Evolutionary conservation across 1,140 invertebrate species (phyloP).

Genomic region (Propsilocerus akamusi): DNA sequence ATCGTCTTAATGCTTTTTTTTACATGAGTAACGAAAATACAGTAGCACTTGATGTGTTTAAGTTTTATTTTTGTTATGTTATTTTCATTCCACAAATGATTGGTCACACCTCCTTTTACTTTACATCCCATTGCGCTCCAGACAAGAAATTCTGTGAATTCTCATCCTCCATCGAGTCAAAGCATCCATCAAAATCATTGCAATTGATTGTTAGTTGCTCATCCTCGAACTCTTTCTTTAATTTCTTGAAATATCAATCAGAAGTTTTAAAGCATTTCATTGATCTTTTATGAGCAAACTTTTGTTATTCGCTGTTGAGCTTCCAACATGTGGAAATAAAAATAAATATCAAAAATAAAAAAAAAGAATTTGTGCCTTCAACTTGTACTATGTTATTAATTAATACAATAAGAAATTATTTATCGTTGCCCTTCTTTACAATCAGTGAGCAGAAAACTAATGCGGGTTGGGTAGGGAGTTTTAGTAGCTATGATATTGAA

Average conservation of each 20-base stretch:
- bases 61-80: constrained; percentile 4
- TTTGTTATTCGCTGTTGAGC: not conserved
- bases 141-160: not conserved
- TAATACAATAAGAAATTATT: no score
- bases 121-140: not conserved
- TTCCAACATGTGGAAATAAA: no score
- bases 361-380: no score
- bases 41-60: constrained; percentile 4
- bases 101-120: not conserved
- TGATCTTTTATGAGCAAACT: not conserved
- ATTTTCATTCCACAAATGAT: no score
- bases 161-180: not conserved
- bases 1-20: no score
- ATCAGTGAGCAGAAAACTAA: no score
- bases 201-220: not conserved
- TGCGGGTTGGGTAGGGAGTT: no score
- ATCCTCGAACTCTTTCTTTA: not conserved
- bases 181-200: not conserved
- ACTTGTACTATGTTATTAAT: no score
- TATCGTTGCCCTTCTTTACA: no score
- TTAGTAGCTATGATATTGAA: no score
- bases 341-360: no score
- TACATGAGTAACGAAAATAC: not conserved
- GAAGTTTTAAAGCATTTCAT: not conserved
- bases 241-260: not conserved